Evolutionary conservation across 2,113 vertebrate species (phyloP).

Genomic region (Cinclus cinclus): DNA sequence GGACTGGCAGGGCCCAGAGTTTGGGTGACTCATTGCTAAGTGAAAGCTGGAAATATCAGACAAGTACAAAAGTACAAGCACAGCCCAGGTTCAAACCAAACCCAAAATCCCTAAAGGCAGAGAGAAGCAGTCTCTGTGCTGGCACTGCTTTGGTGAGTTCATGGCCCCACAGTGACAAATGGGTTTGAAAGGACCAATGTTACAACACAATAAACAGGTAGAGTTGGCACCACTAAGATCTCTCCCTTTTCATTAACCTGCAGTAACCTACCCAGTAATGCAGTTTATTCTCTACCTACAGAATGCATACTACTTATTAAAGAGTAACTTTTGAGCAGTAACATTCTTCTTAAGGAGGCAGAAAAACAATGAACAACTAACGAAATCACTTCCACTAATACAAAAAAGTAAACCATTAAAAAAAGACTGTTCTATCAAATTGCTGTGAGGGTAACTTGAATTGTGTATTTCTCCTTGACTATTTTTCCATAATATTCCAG

Average conservation of each 20-base stretch:
- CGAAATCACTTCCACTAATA: not conserved
- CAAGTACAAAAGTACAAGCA: not conserved
- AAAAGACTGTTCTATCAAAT: not conserved
- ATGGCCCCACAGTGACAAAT: not conserved
- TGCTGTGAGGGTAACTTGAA: not conserved
- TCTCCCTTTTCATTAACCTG: not conserved
- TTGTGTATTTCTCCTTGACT: not conserved
- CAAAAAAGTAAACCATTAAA: not conserved
- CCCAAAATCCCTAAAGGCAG: not conserved
- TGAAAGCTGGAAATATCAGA: not conserved
- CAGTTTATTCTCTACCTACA: not conserved
- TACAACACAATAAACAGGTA: not conserved
- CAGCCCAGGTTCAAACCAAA: not conserved
- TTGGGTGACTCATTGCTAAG: not conserved
- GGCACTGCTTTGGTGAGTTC: not conserved
- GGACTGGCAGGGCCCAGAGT: not conserved
- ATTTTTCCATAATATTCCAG: not conserved
- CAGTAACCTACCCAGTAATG: not conserved
- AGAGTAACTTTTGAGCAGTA: not conserved
- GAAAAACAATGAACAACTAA: not conserved
- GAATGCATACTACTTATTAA: not conserved
- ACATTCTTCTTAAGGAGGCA: not conserved
- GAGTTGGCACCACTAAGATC: not conserved
- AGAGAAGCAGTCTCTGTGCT: not conserved
- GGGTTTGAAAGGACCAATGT: not conserved